A percentile compares a stretch with the other conserved stretches of the same genome.
Evolutionary conservation across 1,140 invertebrate species (phyloP).

Genomic region (Galleria mellonella): DNA sequence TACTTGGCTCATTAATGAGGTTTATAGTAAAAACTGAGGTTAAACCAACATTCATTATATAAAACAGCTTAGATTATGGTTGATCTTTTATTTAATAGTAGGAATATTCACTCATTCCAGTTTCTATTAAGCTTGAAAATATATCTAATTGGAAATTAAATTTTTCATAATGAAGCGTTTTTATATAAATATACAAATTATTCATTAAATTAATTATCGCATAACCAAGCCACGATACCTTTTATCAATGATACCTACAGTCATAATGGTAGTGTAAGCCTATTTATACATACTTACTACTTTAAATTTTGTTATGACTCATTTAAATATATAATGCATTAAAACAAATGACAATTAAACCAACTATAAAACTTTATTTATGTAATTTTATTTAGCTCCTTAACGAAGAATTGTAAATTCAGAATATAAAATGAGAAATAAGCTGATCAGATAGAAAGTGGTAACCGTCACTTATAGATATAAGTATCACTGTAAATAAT

Average conservation of each 20-base stretch:
- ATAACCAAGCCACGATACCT: conserved; percentile 51
- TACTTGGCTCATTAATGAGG: too few species aligned
- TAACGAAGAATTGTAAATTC: too few species aligned
- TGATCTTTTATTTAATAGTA: too few species aligned
- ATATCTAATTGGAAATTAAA: neutral
- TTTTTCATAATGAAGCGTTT: too few species aligned
- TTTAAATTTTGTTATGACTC: conserved; percentile 71
- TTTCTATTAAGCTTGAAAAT: neutral
- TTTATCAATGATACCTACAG: conserved; percentile 55
- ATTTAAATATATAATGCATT: conserved; percentile 71
- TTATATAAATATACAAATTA: conserved; percentile 24
- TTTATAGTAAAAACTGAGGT: too few species aligned
- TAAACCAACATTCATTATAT: too few species aligned
- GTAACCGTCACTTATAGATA: too few species aligned
- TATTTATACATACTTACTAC: conserved; percentile 71
- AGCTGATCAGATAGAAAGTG: too few species aligned
- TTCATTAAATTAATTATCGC: conserved; percentile 44
- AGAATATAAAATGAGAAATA: too few species aligned
- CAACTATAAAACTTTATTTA: conserved; percentile 44
- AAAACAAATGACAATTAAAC: conserved; percentile 71
- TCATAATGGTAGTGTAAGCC: conserved; percentile 62
- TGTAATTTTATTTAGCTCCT: too few species aligned
- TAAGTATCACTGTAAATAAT: too few species aligned
- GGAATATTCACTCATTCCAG: neutral
- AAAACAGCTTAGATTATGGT: too few species aligned